These are phyloP conservation scores for Lepas anatifera DNA, from an alignment of 2,888 invertebrate species.

Conservation along the genomic window DNA sequence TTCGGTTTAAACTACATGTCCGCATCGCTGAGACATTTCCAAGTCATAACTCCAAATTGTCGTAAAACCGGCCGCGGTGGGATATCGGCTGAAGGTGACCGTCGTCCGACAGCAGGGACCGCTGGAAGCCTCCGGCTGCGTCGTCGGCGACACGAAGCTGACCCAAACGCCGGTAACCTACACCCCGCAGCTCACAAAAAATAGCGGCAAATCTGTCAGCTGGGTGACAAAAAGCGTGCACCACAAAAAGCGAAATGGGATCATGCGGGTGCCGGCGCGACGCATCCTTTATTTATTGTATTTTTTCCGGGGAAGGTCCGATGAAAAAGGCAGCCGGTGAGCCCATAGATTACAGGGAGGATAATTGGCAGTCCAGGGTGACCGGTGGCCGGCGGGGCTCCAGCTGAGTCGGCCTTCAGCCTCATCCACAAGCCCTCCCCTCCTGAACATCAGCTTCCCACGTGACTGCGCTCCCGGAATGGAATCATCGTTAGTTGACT, in stretches of 20 bases:
- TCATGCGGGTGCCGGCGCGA: background rate
- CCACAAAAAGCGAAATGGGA: background rate
- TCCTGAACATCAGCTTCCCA: background rate
- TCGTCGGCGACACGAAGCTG: too few species aligned
- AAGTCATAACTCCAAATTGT: too few species aligned
- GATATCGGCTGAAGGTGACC: too few species aligned
- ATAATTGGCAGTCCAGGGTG: background rate
- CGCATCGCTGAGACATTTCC: too few species aligned
- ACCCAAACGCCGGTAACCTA: background rate
- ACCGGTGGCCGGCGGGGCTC: background rate
- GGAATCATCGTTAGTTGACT: background rate
- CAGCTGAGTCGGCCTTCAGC: background rate
- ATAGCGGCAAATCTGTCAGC: constrained; percentile 1
- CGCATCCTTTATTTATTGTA: constrained; percentile 9
- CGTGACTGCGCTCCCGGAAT: background rate
- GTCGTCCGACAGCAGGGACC: too few species aligned
- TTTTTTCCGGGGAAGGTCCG: background rate
- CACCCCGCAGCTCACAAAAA: background rate
- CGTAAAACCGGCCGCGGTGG: too few species aligned
- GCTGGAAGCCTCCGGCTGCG: too few species aligned
- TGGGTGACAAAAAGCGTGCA: background rate
- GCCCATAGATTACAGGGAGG: background rate
- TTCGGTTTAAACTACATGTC: too few species aligned
- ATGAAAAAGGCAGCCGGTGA: background rate
- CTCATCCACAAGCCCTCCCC: background rate